Conservation (phyloP, 2,797 vertebrate species). For the Neosilurus hyrtlii region DNA sequence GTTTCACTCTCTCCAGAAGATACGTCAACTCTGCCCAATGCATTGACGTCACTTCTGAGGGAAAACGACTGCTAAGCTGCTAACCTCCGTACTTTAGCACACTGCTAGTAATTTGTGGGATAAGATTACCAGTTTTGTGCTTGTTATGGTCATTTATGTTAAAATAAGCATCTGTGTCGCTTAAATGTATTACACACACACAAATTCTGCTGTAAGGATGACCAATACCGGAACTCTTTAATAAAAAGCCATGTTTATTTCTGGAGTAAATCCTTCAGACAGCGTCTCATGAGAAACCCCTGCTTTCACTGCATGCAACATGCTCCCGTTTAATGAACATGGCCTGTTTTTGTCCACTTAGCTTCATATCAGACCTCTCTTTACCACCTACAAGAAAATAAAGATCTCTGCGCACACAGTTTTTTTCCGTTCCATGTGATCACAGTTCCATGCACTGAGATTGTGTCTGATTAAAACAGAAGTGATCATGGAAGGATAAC, state of each 20-base stretch:
- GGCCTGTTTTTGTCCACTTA: not conserved
- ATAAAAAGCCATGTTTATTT: not conserved
- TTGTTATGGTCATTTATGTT: too few relatives aligned
- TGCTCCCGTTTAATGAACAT: not conserved
- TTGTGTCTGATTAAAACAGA: not conserved
- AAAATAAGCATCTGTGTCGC: too few relatives aligned
- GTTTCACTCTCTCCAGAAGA: too few relatives aligned
- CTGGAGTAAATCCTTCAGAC: not conserved
- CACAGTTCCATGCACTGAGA: not conserved
- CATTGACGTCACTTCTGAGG: too few relatives aligned
- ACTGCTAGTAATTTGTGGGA: too few relatives aligned
- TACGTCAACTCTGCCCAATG: too few relatives aligned
- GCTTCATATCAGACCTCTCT: not conserved
- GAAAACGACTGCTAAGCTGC: too few relatives aligned
- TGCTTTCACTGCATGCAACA: not conserved
- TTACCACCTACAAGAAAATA: not conserved
- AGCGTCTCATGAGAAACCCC: not conserved
- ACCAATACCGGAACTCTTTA: too few relatives aligned
- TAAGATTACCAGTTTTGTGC: too few relatives aligned
- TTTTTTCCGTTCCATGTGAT: not conserved
- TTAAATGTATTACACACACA: too few relatives aligned
- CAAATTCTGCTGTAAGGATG: too few relatives aligned
- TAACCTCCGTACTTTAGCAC: too few relatives aligned
- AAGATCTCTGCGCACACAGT: not conserved
- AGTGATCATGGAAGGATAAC: not conserved